phyloP scores from a whole-genome alignment of 1,140 invertebrate species.

The Camponotus vicinus region DNA sequence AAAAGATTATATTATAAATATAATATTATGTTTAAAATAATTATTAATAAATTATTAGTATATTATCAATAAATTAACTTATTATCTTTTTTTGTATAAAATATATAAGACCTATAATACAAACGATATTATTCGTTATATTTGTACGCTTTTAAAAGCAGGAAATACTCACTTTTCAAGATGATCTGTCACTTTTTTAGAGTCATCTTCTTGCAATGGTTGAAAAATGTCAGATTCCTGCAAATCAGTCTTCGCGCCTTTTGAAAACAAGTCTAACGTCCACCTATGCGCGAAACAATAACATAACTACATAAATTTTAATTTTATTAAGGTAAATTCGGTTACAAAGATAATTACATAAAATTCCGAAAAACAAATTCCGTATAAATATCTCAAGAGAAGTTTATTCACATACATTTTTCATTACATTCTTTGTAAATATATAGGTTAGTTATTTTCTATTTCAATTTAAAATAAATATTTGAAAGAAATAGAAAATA shows the following conservation, averaged over 20 bases:
- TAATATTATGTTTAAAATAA: background rate
- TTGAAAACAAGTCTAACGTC: constrained; percentile 86
- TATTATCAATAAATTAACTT: background rate
- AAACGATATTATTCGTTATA: background rate
- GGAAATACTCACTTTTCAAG: constrained; percentile 85
- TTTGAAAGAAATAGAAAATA: too few relatives aligned
- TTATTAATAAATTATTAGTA: background rate
- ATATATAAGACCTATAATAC: background rate
- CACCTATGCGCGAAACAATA: constrained; percentile 80
- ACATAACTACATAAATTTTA: background rate
- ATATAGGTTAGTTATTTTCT: too few relatives aligned
- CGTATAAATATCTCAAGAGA: too few relatives aligned
- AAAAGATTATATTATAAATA: too few relatives aligned
- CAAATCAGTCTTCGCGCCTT: constrained; percentile 85
- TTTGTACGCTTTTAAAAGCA: background rate
- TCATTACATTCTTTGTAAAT: too few relatives aligned
- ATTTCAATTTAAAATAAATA: too few relatives aligned
- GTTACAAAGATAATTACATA: background rate
- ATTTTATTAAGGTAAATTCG: background rate
- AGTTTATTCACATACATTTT: too few relatives aligned
- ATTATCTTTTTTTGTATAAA: background rate
- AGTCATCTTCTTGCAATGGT: constrained; percentile 85
- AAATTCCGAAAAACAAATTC: background rate
- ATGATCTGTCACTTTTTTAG: constrained; percentile 84
- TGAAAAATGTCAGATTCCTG: constrained; percentile 87